Evolutionary conservation across 2,888 invertebrate genomes (phyloP), one percentile per base, ranked within the genome.

Genomic region (Nemotelus pantherinus): DNA sequence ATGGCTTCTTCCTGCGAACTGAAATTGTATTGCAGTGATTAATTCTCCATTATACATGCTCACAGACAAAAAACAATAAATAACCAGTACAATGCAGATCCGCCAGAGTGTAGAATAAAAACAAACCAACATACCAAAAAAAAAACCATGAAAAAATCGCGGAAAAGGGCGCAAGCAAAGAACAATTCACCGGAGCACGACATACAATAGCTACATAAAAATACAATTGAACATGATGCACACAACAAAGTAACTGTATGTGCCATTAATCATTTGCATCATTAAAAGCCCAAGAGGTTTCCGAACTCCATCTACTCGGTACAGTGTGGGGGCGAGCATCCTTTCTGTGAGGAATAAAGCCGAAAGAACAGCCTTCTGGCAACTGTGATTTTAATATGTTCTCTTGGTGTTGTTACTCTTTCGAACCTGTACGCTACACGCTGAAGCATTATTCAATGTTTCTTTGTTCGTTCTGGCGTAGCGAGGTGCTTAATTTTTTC

Each of bases 181-280:
- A 25, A 25, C 25, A 25, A 25, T 25, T 25, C 25, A 25, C 25
- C 25, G 25, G 25, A 25, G 25, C 25, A 6, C 53, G 53, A 53
- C 53, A 64, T 4, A 44, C 41, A 44, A 64, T 47, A 67, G 3
- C 9, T 45, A 55, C 44, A 71, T 44, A n/a, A 39, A 57, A 68
- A 68, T 68, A 71, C 71, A 71, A 71, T 57, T 71, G 71, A 71
- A 71, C 71, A 71, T 71, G 71, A 71, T 55, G 55, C 57, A 71
- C 55, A 55, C 71, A 44, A 65, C 10, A 71, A 57, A 71, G 68
- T 68, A 53, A 53, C 68, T 68, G 9, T 3, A 53, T 53, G 50
- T 7, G 44, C 45, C 71, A 71, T 71, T 71, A 71, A 71, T 71
- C 71, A 71, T 71, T 71, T 71, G 57, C 71, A 71, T 57, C 55